These are phyloP conservation scores for Saccostrea echinata DNA, from an alignment of 1,140 invertebrate genomes.

Conservation along the genomic window DNA sequence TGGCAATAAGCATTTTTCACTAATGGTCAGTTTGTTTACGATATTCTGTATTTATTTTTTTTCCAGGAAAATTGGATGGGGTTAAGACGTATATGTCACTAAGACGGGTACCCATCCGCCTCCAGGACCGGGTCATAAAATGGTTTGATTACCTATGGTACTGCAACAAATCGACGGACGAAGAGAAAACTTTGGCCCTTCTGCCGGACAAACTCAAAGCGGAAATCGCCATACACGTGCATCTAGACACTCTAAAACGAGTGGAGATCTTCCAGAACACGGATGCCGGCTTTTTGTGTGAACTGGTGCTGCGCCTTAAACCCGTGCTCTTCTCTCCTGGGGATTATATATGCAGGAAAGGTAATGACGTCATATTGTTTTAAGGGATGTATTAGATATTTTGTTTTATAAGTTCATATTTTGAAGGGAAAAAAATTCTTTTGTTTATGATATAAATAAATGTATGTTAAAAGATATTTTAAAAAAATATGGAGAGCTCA, in stretches of 20 bases:
- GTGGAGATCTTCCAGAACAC: constrained; percentile 99
- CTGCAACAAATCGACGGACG: constrained; percentile 98
- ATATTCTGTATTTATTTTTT: no score
- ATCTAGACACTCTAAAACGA: constrained; percentile 97
- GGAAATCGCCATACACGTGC: constrained; percentile 99
- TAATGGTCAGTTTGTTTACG: no score
- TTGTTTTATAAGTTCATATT: no score
- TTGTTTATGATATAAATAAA: no score
- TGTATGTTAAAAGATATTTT: no score
- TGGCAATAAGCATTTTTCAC: no score
- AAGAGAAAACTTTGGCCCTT: constrained; percentile 86
- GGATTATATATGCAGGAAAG: constrained; percentile 99
- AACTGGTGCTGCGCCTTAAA: constrained; percentile 94
- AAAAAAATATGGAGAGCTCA: no score
- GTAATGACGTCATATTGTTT: constrained; percentile 81
- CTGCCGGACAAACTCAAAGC: constrained; percentile 95
- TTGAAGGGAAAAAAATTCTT: no score
- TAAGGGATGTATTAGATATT: no score
- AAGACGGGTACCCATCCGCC: constrained; percentile 94
- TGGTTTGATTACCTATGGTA: constrained; percentile 99
- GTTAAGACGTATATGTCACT: constrained; percentile 99
- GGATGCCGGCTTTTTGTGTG: constrained; percentile 98
- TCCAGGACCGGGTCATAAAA: constrained; percentile 98
- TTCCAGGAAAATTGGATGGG: constrained; percentile 95
- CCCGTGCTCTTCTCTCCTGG: constrained; percentile 98